Conservation (phyloP, 2,888 invertebrate species). For the Biston betularia region DNA sequence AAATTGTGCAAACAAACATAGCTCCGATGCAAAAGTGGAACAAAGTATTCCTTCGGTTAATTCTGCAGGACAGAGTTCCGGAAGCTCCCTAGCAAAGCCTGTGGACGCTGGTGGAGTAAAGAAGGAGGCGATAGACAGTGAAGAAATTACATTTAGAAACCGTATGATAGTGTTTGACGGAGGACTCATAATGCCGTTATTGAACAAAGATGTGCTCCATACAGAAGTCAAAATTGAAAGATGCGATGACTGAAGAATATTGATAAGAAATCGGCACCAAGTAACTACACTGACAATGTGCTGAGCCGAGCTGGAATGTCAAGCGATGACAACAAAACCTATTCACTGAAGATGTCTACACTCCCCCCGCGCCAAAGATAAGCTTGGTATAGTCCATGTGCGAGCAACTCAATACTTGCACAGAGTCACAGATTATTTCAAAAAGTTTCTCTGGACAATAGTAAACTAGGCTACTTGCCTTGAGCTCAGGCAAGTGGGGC, state of each 20-base stretch:
- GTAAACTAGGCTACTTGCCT: too few relatives aligned
- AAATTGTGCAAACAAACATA: not conserved
- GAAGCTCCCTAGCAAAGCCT: not conserved
- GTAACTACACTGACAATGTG: not conserved
- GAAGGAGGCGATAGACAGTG: not conserved
- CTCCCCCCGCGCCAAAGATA: too few relatives aligned
- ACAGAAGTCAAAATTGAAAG: slow-evolving; percentile 3
- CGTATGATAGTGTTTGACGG: not conserved
- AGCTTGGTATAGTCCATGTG: too few relatives aligned
- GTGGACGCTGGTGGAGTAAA: not conserved
- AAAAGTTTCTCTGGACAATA: too few relatives aligned
- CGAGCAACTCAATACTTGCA: too few relatives aligned
- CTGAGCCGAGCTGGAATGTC: too few relatives aligned
- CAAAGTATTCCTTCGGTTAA: not conserved
- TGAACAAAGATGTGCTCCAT: not conserved
- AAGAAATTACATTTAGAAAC: not conserved
- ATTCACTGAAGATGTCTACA: too few relatives aligned
- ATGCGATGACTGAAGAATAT: not conserved
- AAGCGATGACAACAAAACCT: too few relatives aligned
- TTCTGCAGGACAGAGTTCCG: not conserved
- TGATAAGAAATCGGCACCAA: not conserved
- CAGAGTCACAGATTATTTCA: too few relatives aligned
- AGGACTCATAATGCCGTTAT: not conserved
- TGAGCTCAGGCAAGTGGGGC: too few relatives aligned
- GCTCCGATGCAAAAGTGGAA: not conserved